Base-by-base conservation (phyloP, 2,888 invertebrate genomes). In the Chalcosyrphus nemorum region DNA sequence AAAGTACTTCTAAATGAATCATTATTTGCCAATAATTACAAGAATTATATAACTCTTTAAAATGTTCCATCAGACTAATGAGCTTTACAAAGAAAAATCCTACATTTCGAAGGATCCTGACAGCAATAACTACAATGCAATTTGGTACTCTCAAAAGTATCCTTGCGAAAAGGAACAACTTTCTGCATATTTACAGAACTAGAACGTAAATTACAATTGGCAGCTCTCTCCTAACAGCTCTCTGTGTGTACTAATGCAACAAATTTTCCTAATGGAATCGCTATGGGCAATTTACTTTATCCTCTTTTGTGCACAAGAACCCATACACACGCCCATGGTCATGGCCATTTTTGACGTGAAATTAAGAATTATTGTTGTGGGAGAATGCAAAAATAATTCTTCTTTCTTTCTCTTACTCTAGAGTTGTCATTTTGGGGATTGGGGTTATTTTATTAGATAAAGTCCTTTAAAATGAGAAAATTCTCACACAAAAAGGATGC, bases 281-380 rank as follows among this genome's bases (percentile, higher is more conserved):
- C 52, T 15, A 47, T 56, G 47, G 61, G 68, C 47, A 75, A 75
- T 81, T 81, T 75, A 35, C 21, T 47, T 68, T 52, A 61, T 74
- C 61, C 74, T 74, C 35, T 21, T 56, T 47, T 74, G 75, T 57
- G 35, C 41, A 43, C 15, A 57, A 2, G 4, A 24, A 7, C n/a
- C 66, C 17, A 9, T 19, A 47, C 29, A 32, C 19, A 45, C 74
- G 38, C 66, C 54, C 35, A 27, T 27, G 11, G 41, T 24, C 15
- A 66, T 50, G 6, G 19, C 4, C 50, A 4, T 38, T 45, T 57
- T 35, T 45, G 29, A 9, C 17, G 57, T n/a, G 50, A 56, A 81
- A 63, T 63, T 56, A 63, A 45, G 35, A 75, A 38, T 56, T 50
- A 70, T 50, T 70, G 32, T 57, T 75, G 38, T 66, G 27, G 21